These are phyloP conservation scores for Epinephelus moara DNA, from an alignment of 2,113 vertebrate genomes.

Conservation along the genomic window DNA sequence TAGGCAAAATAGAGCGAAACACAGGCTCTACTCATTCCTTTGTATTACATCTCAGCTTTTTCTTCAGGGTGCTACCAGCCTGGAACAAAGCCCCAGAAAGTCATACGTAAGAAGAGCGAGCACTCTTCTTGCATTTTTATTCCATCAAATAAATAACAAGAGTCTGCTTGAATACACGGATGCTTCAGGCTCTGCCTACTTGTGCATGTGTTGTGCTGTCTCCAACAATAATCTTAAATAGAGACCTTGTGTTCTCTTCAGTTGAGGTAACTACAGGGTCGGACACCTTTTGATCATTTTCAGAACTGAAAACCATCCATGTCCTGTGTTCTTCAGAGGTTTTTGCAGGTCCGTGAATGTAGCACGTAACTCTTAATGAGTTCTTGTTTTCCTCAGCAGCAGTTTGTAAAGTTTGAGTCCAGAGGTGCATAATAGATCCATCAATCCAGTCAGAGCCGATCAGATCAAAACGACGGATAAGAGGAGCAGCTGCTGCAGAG, in stretches of 20 bases:
- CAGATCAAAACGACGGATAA: too few species aligned
- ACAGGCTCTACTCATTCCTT: not conserved
- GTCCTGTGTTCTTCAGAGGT: too few species aligned
- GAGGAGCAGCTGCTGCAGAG: too few species aligned
- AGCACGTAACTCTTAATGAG: too few species aligned
- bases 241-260: not conserved
- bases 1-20: not conserved
- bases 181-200: not conserved
- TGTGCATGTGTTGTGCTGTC: not conserved
- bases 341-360: too few species aligned
- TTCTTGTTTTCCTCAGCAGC: too few species aligned
- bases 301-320: not conserved
- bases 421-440: too few species aligned
- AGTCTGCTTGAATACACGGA: not conserved
- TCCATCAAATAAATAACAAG: not conserved
- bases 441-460: too few species aligned
- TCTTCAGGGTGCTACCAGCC: not conserved
- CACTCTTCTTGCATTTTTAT: not conserved
- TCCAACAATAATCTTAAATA: not conserved
- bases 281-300: not conserved
- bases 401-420: too few species aligned
- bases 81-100: not conserved
- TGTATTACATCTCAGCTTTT: not conserved
- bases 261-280: not conserved
- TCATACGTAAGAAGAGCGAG: not conserved